Conservation (phyloP, 2,888 invertebrate genomes). For the Apamea monoglypha region DNA sequence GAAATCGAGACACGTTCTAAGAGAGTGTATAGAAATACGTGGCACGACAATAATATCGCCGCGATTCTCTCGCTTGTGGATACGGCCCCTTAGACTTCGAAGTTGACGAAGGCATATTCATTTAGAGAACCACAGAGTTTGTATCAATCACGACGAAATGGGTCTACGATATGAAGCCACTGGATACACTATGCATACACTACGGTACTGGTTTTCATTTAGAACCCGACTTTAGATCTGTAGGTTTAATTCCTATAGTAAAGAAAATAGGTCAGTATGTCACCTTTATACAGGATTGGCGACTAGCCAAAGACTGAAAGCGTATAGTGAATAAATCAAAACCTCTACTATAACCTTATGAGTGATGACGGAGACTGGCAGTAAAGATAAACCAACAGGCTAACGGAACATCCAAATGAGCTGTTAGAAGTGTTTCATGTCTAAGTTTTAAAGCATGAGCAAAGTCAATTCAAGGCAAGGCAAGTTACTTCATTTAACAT, state of each 20-base stretch:
- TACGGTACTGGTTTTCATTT: conserved; percentile 5
- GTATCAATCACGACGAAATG: background rate
- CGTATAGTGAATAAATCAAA: conserved; percentile 51
- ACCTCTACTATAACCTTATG: conserved; percentile 15
- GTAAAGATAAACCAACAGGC: conserved; percentile 8
- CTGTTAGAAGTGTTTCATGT: background rate
- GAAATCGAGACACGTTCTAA: too few relatives aligned
- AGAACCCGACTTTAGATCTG: background rate
- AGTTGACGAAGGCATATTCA: background rate
- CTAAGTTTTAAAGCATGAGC: background rate
- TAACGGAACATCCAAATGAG: background rate
- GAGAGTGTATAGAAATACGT: too few relatives aligned
- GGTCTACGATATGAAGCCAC: background rate
- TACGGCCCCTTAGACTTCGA: too few relatives aligned
- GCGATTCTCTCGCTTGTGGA: too few relatives aligned
- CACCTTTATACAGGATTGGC: conserved; percentile 39
- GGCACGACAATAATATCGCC: too few relatives aligned
- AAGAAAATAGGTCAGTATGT: conserved; percentile 39
- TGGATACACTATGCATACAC: background rate
- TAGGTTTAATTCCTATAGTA: conserved; percentile 9
- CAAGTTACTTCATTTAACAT: too few relatives aligned
- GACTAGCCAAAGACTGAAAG: conserved; percentile 46
- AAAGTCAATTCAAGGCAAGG: background rate
- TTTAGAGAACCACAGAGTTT: too few relatives aligned
- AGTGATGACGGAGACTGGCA: conserved; percentile 7